These are phyloP conservation scores for Buceros bicornis DNA, from an alignment of 2,797 vertebrate genomes.

Conservation along the genomic window DNA sequence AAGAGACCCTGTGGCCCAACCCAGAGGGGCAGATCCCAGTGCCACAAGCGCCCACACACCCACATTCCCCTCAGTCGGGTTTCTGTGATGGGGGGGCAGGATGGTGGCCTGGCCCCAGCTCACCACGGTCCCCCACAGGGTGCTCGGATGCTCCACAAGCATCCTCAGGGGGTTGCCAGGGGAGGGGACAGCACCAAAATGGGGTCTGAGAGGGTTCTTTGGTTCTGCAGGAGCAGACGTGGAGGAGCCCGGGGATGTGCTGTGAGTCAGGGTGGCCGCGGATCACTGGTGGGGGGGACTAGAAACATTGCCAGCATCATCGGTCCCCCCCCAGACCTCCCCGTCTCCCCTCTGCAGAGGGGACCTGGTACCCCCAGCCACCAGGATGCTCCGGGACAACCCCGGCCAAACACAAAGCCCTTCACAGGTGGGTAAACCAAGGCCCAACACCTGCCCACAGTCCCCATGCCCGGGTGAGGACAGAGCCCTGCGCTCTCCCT, in stretches of 20 bases:
- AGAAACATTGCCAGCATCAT: background rate
- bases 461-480: background rate
- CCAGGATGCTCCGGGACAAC: background rate
- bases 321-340: background rate
- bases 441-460: background rate
- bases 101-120: background rate
- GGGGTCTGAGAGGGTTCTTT: background rate
- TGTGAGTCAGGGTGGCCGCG: fast-evolving
- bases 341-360: background rate
- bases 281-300: background rate
- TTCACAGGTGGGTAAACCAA: background rate
- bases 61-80: too few relatives aligned
- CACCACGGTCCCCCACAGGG: background rate
- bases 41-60: background rate
- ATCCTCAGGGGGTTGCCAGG: fast-evolving
- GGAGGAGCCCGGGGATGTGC: background rate
- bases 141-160: background rate
- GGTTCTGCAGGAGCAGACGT: background rate
- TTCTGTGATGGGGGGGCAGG: background rate
- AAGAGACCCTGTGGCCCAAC: background rate
- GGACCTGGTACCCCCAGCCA: background rate
- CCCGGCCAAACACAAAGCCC: background rate
- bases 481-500: background rate
- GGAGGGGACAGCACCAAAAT: background rate
- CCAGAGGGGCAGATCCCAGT: background rate